Evolutionary conservation across 2,888 invertebrate species (phyloP), one percentile per base, ranked within the genome.

Genomic region (Drosophila seclusa): DNA sequence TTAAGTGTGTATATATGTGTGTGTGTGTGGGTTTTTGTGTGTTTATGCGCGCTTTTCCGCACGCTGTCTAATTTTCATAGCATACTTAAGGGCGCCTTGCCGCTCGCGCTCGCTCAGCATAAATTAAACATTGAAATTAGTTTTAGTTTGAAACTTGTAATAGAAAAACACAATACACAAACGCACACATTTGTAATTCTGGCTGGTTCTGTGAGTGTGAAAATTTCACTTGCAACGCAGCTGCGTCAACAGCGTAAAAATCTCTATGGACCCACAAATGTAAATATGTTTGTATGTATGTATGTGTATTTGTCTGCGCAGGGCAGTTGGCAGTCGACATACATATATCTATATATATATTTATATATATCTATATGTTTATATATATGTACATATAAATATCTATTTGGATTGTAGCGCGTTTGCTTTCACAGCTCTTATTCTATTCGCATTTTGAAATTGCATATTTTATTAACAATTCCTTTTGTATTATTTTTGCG

Each of bases 91-190:
- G 52, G 42, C 52, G 52, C 55, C 40, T 40, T 49, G 34, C 36
- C 55, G 58, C 50, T 40, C 38, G 49, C 29, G 54, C n/a, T 53
- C 53, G 16, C 57, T 42, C 42, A 57, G 66, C 66, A 62, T 55
- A 79, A 70, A 67, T 63, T 67, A 80, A 79, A 82, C 82, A 79
- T 68, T 65, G 55, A 79, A 79, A 79, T 82, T 74, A 78, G 82
- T 75, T 82, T 75, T 64, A 59, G 64, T 63, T 63, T 62, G 13
- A 68, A 68, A 72, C 70, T 67, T 77, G 66, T 77, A 68, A 62
- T 55, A 64, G 59, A 69, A 69, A 65, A 49, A 31, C 69, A 68
- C 36, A 34, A 49, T 53, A 57, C 54, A 31, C 27, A 52, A 29
- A 50, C 45, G 36, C 27, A 48, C 59, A 55, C 55, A 36, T 40